phyloP scores from a whole-genome alignment of 2,888 invertebrate genomes.

The Aleiodes testaceus region DNA sequence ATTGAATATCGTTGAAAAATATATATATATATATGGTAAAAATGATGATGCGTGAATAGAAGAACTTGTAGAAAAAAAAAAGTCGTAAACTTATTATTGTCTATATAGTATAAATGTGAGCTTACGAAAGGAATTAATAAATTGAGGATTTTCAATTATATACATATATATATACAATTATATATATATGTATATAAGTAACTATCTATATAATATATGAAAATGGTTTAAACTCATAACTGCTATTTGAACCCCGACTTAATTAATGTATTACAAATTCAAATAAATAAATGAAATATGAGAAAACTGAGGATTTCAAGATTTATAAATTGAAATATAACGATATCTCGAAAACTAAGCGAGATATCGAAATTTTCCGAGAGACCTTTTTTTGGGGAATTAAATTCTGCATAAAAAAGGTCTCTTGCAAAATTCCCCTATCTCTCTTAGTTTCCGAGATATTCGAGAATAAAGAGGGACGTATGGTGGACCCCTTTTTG shows the following conservation, averaged over 20 bases:
- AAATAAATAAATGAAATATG: constrained; percentile 15
- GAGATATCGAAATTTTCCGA: no score
- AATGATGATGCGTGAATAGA: not conserved
- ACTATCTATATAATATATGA: no score
- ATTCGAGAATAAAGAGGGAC: no score
- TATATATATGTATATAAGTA: not conserved
- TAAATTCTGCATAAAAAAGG: no score
- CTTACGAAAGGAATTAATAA: constrained; percentile 54
- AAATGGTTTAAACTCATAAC: constrained; percentile 7
- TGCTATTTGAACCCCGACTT: constrained; percentile 25
- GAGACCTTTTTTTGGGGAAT: no score
- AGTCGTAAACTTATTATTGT: constrained; percentile 56
- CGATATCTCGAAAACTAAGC: no score
- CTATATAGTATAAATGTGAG: constrained; percentile 71
- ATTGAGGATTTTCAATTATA: not conserved
- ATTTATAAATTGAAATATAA: not conserved
- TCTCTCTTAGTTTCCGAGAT: no score
- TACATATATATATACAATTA: constrained; percentile 12
- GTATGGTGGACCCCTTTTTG: no score
- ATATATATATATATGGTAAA: constrained; percentile 4
- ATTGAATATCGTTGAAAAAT: constrained; percentile 5
- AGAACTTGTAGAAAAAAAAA: not conserved
- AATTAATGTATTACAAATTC: constrained; percentile 26
- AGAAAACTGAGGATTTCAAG: not conserved
- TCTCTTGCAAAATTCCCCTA: no score